Conservation (phyloP, 23 tunicate genomes). For the Diplosoma virens region DNA sequence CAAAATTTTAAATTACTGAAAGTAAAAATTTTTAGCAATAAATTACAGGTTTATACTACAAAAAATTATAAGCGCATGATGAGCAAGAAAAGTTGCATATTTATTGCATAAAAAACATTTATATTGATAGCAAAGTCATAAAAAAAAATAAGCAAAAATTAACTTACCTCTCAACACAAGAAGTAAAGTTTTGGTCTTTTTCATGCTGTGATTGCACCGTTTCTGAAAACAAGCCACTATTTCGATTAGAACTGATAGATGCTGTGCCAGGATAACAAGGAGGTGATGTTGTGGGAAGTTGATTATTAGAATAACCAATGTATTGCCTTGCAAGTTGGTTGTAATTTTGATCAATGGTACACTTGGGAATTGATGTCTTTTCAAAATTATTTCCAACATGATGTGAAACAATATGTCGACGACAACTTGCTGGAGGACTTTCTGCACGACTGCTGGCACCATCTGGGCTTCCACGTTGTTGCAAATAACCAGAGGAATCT, state of each 20-base stretch:
- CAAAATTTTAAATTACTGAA: no score
- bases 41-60: no score
- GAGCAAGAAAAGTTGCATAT: no score
- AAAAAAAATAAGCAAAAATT: no score
- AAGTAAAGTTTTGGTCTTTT: neutral
- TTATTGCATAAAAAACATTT: no score
- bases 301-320: neutral
- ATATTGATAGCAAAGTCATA: no score
- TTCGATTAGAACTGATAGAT: constrained; percentile 17
- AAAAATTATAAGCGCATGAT: no score
- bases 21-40: no score
- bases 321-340: constrained; percentile 52
- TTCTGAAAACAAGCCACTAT: constrained; percentile 59
- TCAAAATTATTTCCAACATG: constrained; percentile 8
- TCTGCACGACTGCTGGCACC: constrained; percentile 88
- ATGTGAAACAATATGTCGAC: neutral
- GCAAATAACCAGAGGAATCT: neutral
- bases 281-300: constrained; percentile 62
- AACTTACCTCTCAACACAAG: no score
- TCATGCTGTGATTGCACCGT: neutral
- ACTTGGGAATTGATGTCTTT: neutral
- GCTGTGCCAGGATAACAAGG: constrained; percentile 57
- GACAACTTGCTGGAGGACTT: constrained; percentile 45
- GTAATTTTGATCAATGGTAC: constrained; percentile 62
- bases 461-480: constrained; percentile 89